phyloP scores from a whole-genome alignment of 1,140 invertebrate species.

The Panulirus ornatus region DNA sequence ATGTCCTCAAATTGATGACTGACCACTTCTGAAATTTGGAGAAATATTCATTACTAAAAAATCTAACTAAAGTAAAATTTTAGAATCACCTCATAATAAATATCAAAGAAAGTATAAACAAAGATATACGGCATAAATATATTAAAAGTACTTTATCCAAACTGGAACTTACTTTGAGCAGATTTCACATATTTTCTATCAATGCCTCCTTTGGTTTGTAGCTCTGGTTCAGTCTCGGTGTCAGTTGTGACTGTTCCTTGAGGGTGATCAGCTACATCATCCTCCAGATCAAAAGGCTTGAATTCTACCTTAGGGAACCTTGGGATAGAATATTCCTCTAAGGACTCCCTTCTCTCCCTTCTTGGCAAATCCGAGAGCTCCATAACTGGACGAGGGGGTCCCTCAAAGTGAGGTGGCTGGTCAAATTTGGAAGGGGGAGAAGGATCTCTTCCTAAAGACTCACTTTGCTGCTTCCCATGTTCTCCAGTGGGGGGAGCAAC shows the following conservation, averaged over 20 bases:
- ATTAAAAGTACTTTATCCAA: background rate
- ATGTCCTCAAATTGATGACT: constrained; percentile 84
- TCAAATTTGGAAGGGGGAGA: constrained; percentile 83
- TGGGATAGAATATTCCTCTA: constrained; percentile 74
- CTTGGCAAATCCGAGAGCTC: constrained; percentile 73
- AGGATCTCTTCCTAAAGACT: constrained; percentile 81
- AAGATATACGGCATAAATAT: background rate
- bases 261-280: constrained; percentile 27
- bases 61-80: too few species aligned
- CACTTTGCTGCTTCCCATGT: constrained; percentile 74
- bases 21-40: constrained; percentile 81
- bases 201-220: constrained; percentile 45
- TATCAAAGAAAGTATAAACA: background rate
- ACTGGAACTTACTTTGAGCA: constrained; percentile 67
- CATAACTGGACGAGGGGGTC: constrained; percentile 79
- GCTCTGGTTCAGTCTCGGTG: constrained; percentile 64
- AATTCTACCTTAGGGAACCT: constrained; percentile 74
- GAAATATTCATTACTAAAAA: background rate
- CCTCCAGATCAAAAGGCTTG: constrained; percentile 70
- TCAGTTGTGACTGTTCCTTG: constrained; percentile 35
- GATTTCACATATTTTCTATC: constrained; percentile 65
- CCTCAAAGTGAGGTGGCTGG: constrained; percentile 80
- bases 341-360: constrained; percentile 75
- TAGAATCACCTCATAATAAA: background rate
- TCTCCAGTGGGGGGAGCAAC: constrained; percentile 80